These are phyloP conservation scores for Ichneumon xanthorius DNA, from an alignment of 2,888 invertebrate genomes.

Conservation along the genomic window DNA sequence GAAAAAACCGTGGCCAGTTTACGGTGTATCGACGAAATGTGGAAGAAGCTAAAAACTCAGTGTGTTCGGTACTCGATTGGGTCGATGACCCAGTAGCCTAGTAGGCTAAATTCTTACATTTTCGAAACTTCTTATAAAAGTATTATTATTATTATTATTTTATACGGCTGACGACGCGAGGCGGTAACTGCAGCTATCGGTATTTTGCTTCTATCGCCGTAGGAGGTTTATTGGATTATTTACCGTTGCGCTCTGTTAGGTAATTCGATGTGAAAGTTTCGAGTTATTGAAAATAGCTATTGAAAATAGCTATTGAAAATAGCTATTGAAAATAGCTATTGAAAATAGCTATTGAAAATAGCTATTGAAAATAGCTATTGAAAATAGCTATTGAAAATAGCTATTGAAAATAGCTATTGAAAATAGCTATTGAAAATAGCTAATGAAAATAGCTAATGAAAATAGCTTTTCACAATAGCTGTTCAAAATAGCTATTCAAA, in stretches of 20 bases:
- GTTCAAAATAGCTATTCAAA: too few species aligned
- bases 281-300: too few species aligned
- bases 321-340: too few species aligned
- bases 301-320: too few species aligned
- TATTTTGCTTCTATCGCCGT: constrained; percentile 13
- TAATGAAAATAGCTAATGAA: too few species aligned
- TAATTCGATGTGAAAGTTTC: not conserved
- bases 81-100: constrained; percentile 42
- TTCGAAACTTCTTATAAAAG: not conserved
- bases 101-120: constrained; percentile 40
- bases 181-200: constrained; percentile 28
- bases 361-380: too few species aligned
- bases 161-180: constrained; percentile 13
- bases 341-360: too few species aligned
- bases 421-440: too few species aligned
- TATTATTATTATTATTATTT: not conserved
- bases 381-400: too few species aligned
- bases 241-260: constrained; percentile 27
- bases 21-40: not conserved
- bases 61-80: constrained; percentile 1
- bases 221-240: constrained; percentile 30
- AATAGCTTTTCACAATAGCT: too few species aligned
- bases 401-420: too few species aligned
- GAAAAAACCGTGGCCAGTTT: constrained; percentile 7
- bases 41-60: constrained; percentile 32